Conservation (phyloP, 2,797 vertebrate species). For the Cygnus olor region DNA sequence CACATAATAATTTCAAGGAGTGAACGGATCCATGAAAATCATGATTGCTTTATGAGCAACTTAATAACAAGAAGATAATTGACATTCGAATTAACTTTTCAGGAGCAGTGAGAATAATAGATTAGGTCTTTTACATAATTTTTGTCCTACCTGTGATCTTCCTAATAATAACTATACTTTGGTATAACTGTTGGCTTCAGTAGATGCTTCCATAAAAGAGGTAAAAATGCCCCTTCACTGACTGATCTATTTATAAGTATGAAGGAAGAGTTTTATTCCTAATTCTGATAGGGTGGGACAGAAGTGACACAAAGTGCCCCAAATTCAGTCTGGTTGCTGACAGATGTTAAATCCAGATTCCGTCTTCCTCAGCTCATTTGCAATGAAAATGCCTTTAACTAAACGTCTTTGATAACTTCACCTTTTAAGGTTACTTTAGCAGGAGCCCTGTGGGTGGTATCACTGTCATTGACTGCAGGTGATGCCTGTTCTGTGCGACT, state of each 20-base stretch:
- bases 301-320: not conserved
- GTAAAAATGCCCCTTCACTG: not conserved
- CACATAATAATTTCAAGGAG: not conserved
- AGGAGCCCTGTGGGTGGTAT: accelerated
- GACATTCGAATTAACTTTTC: constrained; percentile 18
- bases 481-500: not conserved
- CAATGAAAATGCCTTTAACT: not conserved
- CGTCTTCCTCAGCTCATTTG: not conserved
- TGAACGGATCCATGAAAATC: not conserved
- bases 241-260: not conserved
- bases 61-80: constrained; percentile 27
- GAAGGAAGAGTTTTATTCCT: not conserved
- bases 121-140: not conserved
- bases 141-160: not conserved
- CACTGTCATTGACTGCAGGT: too few species aligned
- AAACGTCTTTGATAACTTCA: not conserved
- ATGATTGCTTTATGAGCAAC: not conserved
- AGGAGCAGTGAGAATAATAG: not conserved
- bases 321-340: not conserved
- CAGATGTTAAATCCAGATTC: not conserved
- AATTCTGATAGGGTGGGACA: not conserved
- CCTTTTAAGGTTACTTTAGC: not conserved
- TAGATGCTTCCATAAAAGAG: not conserved
- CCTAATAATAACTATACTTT: not conserved
- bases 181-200: not conserved